Evolutionary conservation across 2,888 invertebrate species (phyloP), one percentile per base, ranked within the genome.

Genomic region (Macaria notata): DNA sequence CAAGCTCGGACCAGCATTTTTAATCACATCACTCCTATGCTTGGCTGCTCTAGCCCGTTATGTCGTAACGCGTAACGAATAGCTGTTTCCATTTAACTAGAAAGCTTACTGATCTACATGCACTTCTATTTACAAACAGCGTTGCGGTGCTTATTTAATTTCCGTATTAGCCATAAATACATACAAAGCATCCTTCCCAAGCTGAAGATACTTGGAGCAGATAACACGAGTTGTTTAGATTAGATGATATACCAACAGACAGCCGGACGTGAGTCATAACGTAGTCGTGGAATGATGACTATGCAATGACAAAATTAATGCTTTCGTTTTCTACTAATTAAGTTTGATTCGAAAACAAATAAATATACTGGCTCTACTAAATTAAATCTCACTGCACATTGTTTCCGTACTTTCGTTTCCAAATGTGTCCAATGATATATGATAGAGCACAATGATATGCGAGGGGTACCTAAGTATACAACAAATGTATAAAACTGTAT

Each of bases 21-120:
- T 63, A 65, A 70, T 71, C 69, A 68, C 65, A 69, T 68, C 68
- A 54, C 65, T 66, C 68, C 64, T 41, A 51, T 44, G 54, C 46
- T 54, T 48, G 43, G 58, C 33, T 51, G 48, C 50, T 52, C 51
- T 36, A 50, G 49, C 46, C 42, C 54, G 39, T 42, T 38, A 39
- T 45, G 48, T 54, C 54, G 51, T 51, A 47, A 54, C 45, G 31
- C 58, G 50, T 54, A 48, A 55, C 48, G 9, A 47, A 48, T 47
- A 59, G 8, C 54, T 36, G 45, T 49, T 59, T 48, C 41, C 42
- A 49, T 46, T 42, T 30, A 7, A 49, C 49, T 54, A 54, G 58
- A 58, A 54, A 54, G 56, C 31, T 36, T 38, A 43, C 44, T 49
- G 9, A 36, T 43, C 9, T 49, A 44, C 46, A 42, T 49, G 46